These are phyloP conservation scores for Ploceus nigricollis DNA, from an alignment of 2,113 vertebrate species.

Conservation along the genomic window DNA sequence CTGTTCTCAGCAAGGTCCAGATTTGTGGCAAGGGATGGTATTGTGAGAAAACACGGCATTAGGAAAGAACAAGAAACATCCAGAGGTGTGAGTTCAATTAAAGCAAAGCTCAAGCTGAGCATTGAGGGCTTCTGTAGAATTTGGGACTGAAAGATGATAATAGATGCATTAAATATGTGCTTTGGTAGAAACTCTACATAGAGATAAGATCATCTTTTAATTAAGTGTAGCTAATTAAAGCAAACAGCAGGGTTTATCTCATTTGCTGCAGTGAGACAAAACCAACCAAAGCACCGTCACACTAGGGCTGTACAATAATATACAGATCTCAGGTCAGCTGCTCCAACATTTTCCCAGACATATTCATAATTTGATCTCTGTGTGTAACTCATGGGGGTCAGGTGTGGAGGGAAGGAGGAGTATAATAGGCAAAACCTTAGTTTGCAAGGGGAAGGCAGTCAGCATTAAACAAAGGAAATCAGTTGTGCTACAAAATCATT, in stretches of 20 bases:
- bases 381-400: neutral
- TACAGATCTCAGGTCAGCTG: neutral
- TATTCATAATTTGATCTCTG: neutral
- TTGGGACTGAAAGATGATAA: neutral
- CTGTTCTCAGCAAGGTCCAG: neutral
- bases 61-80: neutral
- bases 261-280: neutral
- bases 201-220: neutral
- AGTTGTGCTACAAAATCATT: neutral
- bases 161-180: neutral
- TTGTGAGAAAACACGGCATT: neutral
- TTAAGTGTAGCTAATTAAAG: slow-evolving; percentile 2
- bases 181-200: neutral
- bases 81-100: neutral
- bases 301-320: neutral
- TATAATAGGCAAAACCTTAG: neutral
- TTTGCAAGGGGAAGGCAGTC: neutral
- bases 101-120: neutral
- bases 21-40: neutral
- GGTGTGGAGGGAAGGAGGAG: neutral
- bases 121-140: neutral
- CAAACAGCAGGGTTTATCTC: neutral
- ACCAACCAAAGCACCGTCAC: neutral
- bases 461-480: neutral
- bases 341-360: neutral